phyloP scores from a whole-genome alignment of 2,888 invertebrate genomes.

The Rhagonycha lutea region DNA sequence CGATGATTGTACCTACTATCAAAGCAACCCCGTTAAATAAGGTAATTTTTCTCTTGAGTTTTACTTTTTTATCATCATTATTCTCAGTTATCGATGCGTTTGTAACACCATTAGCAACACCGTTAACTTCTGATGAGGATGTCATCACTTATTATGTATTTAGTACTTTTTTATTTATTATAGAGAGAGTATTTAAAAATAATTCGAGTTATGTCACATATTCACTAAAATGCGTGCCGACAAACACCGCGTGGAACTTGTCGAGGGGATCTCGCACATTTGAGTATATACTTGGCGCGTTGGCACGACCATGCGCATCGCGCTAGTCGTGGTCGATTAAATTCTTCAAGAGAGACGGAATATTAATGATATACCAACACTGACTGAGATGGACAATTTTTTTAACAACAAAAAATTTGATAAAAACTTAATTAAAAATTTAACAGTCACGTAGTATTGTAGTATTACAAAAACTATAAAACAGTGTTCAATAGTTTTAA shows the following conservation, averaged over 20 bases:
- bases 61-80: slow-evolving; percentile 60
- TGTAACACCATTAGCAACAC: slow-evolving; percentile 12
- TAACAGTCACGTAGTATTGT: neutral
- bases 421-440: neutral
- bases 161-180: neutral
- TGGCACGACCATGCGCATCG: slow-evolving; percentile 21
- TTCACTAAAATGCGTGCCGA: slow-evolving; percentile 8
- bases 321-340: slow-evolving; percentile 7
- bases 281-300: slow-evolving; percentile 32
- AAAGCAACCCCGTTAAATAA: slow-evolving; percentile 84
- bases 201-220: slow-evolving; percentile 6
- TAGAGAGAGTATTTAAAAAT: neutral
- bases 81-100: slow-evolving; percentile 2
- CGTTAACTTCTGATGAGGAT: slow-evolving; percentile 3
- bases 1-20: slow-evolving; percentile 88
- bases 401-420: neutral
- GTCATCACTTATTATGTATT: slow-evolving; percentile 7
- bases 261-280: slow-evolving; percentile 20
- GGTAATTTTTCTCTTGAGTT: slow-evolving; percentile 81
- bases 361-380: neutral
- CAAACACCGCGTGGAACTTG: slow-evolving; percentile 27
- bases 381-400: neutral
- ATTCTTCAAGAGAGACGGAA: neutral
- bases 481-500: neutral
- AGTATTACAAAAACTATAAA: neutral